phyloP scores from a whole-genome alignment of 2,113 vertebrate species.

The Himantopus leucocephalus region DNA sequence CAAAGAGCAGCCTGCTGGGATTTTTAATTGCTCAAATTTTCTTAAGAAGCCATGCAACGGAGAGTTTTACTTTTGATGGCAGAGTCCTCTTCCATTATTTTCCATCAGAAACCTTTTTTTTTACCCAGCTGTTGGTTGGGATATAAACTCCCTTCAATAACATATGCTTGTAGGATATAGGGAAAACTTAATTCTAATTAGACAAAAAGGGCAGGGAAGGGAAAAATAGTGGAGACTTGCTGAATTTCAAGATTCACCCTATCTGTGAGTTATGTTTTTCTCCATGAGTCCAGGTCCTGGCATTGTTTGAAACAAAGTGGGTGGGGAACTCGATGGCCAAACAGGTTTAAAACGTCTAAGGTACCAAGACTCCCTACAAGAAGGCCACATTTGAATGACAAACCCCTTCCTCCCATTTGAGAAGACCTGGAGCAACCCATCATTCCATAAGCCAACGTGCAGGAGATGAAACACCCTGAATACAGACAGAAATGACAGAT shows the following conservation, averaged over 20 bases:
- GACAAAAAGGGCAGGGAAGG: not conserved
- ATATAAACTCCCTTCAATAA: not conserved
- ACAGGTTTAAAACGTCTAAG: not conserved
- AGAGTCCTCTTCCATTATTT: not conserved
- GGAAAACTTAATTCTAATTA: not conserved
- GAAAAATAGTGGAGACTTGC: not conserved
- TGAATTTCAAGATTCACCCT: not conserved
- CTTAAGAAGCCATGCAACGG: not conserved
- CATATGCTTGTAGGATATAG: not conserved
- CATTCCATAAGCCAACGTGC: not conserved
- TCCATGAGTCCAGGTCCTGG: not conserved
- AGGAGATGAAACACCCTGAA: not conserved
- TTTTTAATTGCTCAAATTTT: conserved; percentile 9
- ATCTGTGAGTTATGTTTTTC: not conserved
- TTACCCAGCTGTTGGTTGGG: not conserved
- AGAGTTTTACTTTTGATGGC: not conserved
- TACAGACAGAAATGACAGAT: not conserved
- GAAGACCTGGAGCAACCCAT: not conserved
- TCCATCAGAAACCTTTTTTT: not conserved
- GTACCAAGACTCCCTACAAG: not conserved
- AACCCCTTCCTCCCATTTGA: not conserved
- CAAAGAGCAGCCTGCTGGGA: not conserved
- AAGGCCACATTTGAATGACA: not conserved
- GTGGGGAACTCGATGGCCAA: not conserved
- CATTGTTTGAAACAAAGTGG: not conserved